Evolutionary conservation across 2,113 vertebrate genomes (phyloP).

Genomic region (Channa maculata): DNA sequence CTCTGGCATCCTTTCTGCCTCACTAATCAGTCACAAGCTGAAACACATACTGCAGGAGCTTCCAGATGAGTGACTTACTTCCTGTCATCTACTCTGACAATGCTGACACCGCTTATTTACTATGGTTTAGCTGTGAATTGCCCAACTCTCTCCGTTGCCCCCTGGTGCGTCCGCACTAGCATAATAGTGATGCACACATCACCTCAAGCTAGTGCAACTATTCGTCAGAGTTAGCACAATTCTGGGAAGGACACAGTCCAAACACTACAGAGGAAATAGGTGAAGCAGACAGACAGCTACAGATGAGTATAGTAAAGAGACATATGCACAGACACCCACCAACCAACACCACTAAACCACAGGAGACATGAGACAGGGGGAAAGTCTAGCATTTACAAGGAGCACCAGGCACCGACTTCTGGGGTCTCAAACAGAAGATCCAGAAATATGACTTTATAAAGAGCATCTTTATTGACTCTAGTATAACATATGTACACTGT

Average conservation of each 20-base stretch:
- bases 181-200: constrained; percentile 36
- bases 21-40: constrained; percentile 45
- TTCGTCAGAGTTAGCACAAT: neutral
- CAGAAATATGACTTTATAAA: constrained; percentile 84
- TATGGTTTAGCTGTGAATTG: constrained; percentile 45
- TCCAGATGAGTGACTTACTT: constrained; percentile 17
- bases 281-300: constrained; percentile 12
- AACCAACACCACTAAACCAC: constrained; percentile 13
- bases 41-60: constrained; percentile 45
- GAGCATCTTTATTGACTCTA: constrained; percentile 93
- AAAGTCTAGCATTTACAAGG: constrained; percentile 16
- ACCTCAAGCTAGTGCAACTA: too few species aligned
- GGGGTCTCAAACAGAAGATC: constrained; percentile 81
- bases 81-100: constrained; percentile 21
- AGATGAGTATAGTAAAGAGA: neutral
- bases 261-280: constrained; percentile 3
- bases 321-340: neutral
- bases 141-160: constrained; percentile 55
- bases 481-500: constrained; percentile 82
- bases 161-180: constrained; percentile 37
- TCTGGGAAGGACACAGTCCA: constrained; percentile 9
- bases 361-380: constrained; percentile 7
- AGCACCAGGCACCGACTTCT: constrained; percentile 14
- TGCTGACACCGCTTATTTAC: constrained; percentile 57
- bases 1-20: constrained; percentile 23